These are phyloP conservation scores for Abrostola triplasia DNA, from an alignment of 2,888 invertebrate genomes.

Conservation along the genomic window DNA sequence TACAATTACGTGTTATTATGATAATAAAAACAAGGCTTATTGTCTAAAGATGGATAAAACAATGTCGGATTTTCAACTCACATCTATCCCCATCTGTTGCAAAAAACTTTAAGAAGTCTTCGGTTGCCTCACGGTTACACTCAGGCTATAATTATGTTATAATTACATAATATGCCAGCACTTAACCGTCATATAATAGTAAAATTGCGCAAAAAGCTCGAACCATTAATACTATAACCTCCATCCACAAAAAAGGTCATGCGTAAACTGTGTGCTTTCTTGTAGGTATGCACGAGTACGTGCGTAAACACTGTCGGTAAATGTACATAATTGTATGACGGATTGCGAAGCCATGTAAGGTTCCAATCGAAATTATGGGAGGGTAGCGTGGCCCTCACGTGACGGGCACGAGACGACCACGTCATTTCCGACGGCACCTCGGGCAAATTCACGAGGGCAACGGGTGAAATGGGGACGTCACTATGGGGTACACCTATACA, in stretches of 20 bases:
- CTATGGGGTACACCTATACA: not conserved
- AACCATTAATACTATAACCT: slow-evolving; percentile 10
- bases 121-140: not conserved
- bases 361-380: slow-evolving; percentile 55
- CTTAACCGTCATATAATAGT: not conserved
- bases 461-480: slow-evolving; percentile 8
- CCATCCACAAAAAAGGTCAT: slow-evolving; percentile 21
- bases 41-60: no score
- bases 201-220: not conserved
- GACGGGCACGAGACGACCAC: slow-evolving; percentile 45
- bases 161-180: not conserved
- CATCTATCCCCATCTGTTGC: no score
- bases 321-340: slow-evolving; percentile 33
- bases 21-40: no score
- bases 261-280: slow-evolving; percentile 25
- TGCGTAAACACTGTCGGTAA: slow-evolving; percentile 22
- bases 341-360: slow-evolving; percentile 60
- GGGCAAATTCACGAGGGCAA: slow-evolving; percentile 10
- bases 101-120: not conserved
- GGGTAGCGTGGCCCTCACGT: slow-evolving; percentile 55
- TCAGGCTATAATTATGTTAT: slow-evolving; percentile 1
- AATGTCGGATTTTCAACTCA: no score
- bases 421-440: slow-evolving; percentile 43
- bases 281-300: not conserved
- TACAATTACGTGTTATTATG: no score